Evolutionary conservation across 2,113 vertebrate species (phyloP).

Genomic region (Sialia sialis): DNA sequence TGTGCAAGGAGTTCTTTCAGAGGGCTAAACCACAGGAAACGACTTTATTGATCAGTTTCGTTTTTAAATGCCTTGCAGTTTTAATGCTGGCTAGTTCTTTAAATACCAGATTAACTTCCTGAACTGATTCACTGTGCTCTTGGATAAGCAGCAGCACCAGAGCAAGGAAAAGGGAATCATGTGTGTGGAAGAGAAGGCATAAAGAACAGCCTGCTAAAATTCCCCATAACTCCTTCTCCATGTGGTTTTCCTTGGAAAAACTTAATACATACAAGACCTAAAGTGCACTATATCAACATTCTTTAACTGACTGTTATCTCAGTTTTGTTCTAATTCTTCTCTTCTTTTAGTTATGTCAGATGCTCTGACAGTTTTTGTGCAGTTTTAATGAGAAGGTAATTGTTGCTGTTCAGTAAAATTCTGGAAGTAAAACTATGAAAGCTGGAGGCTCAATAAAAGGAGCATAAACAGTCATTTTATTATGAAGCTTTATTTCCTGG

Average conservation of each 20-base stretch:
- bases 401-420: background rate
- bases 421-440: background rate
- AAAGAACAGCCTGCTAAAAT: background rate
- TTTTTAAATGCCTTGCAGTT: background rate
- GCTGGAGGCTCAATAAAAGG: background rate
- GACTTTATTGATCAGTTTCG: background rate
- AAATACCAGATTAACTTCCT: background rate
- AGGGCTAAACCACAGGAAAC: background rate
- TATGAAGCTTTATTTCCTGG: background rate
- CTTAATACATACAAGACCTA: background rate
- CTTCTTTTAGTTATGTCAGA: background rate
- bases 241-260: background rate
- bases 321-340: background rate
- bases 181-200: background rate
- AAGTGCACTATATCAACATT: background rate
- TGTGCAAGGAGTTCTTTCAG: background rate
- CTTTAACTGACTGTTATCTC: background rate
- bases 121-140: background rate
- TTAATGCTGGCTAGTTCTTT: background rate
- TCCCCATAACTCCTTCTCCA: background rate
- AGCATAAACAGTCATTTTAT: background rate
- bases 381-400: background rate
- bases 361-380: background rate
- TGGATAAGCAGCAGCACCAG: background rate
- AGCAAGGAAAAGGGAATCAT: background rate